Evolutionary conservation across 2,888 invertebrate species (phyloP).

Genomic region (Chymomyza fuscimana): DNA sequence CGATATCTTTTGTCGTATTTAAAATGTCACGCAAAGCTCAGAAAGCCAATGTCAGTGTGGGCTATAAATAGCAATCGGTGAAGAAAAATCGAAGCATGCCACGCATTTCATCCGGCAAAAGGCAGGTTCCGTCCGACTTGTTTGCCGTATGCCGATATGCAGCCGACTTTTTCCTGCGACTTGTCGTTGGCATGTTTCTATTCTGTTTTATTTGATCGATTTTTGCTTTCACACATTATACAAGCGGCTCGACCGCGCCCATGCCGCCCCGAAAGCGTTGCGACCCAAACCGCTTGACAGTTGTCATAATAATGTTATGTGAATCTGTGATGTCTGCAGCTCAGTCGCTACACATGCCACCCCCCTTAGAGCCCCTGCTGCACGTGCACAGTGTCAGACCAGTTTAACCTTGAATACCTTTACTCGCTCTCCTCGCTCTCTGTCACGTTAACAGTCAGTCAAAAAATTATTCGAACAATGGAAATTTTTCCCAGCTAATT

Average conservation of each 20-base stretch:
- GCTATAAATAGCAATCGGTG: neutral
- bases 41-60: neutral
- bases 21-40: conserved; percentile 59
- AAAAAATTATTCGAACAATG: too few relatives aligned
- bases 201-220: conserved; percentile 53
- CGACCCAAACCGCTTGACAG: conserved; percentile 27
- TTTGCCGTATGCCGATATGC: neutral
- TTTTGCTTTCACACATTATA: conserved; percentile 47
- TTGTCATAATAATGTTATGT: conserved; percentile 57
- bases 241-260: conserved; percentile 13
- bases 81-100: conserved; percentile 48
- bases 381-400: neutral
- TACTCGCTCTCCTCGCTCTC: too few relatives aligned
- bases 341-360: neutral
- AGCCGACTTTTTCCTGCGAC: neutral
- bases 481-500: too few relatives aligned
- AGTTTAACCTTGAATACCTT: neutral
- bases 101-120: conserved; percentile 36
- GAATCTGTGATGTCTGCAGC: conserved; percentile 12
- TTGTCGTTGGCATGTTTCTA: conserved; percentile 18
- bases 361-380: neutral
- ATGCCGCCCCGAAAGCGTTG: conserved; percentile 20
- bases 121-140: neutral
- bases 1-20: neutral
- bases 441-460: neutral